phyloP scores from a whole-genome alignment of 2,113 vertebrate species.

The Acanthisitta chloris region DNA sequence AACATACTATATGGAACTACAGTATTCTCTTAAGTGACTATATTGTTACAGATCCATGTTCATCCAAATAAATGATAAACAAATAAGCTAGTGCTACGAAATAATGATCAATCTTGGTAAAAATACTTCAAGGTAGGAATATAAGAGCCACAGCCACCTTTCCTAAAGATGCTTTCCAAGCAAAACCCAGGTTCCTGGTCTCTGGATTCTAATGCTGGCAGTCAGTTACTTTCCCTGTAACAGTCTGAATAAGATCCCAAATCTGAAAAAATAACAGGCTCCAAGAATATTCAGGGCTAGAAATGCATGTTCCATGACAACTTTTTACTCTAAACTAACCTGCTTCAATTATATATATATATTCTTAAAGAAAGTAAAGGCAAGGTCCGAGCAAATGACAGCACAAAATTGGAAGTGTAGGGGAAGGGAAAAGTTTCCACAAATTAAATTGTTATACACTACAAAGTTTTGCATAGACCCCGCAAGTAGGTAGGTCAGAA shows the following conservation, averaged over 20 bases:
- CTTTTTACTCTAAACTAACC: background rate
- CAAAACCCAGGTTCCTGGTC: background rate
- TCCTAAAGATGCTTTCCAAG: background rate
- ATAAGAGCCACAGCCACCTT: background rate
- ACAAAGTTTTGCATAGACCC: background rate
- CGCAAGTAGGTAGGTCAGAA: background rate
- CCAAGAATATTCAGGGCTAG: background rate
- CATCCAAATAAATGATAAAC: background rate
- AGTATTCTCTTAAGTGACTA: background rate
- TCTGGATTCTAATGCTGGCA: background rate
- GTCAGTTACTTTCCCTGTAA: background rate
- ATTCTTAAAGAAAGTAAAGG: background rate
- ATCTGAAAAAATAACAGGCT: background rate
- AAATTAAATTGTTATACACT: background rate
- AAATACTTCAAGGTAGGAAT: background rate
- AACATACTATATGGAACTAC: background rate
- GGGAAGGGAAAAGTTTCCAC: background rate
- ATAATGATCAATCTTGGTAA: background rate
- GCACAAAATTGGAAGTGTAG: background rate
- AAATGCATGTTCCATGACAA: background rate
- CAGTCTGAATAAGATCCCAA: background rate
- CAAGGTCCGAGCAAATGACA: background rate
- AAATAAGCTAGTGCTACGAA: background rate
- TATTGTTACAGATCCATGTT: background rate
- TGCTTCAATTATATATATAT: background rate